These are phyloP conservation scores for Limonius californicus DNA, from an alignment of 1,140 invertebrate genomes.

Conservation along the genomic window DNA sequence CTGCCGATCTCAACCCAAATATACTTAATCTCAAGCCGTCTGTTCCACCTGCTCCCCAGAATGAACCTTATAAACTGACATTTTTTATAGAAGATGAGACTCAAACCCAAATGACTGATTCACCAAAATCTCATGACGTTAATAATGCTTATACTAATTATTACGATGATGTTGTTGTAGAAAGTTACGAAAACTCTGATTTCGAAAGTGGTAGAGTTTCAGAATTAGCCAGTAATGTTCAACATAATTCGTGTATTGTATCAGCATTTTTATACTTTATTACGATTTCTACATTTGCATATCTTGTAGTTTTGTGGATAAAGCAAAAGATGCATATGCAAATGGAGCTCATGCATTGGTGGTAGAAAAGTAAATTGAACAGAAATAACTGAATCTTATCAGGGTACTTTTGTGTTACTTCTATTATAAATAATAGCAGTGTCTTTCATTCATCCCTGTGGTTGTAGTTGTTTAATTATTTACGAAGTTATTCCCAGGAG, in stretches of 20 bases:
- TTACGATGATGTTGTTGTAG: constrained; percentile 35
- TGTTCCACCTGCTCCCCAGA: constrained; percentile 17
- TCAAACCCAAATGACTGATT: not conserved
- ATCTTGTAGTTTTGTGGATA: constrained; percentile 45
- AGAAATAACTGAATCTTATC: not conserved
- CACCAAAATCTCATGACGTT: constrained; percentile 1
- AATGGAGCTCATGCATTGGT: constrained; percentile 45
- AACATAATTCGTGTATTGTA: constrained; percentile 42
- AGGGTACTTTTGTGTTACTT: constrained; percentile 15
- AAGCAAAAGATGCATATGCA: constrained; percentile 44
- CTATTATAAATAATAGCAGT: not conserved
- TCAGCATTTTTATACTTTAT: constrained; percentile 46
- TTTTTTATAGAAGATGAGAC: constrained; percentile 34
- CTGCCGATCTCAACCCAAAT: constrained; percentile 24
- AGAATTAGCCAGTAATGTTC: not conserved
- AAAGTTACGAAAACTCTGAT: constrained; percentile 30
- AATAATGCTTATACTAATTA: constrained; percentile 21
- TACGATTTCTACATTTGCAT: constrained; percentile 44
- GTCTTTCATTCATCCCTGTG: not conserved
- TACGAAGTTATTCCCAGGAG: too few relatives aligned
- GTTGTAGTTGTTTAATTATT: not conserved
- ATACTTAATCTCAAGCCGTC: constrained; percentile 27
- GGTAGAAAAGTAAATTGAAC: constrained; percentile 32
- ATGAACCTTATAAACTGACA: constrained; percentile 38
- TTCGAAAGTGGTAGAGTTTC: constrained; percentile 12